Base-by-base conservation (phyloP, 2,888 invertebrate genomes). In the Mythimna pallens region DNA sequence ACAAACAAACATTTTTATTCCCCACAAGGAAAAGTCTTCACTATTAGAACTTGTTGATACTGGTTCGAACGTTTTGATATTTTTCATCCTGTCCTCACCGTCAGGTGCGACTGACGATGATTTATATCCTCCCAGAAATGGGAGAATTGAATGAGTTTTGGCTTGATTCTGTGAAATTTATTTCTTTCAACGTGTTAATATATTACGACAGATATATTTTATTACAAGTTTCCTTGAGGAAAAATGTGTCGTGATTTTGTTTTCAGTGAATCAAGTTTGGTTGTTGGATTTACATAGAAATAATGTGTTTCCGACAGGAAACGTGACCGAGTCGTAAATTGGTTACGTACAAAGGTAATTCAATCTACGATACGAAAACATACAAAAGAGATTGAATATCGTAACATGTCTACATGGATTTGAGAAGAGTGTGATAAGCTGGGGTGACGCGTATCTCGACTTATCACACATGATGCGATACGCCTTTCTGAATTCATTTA, bases 61-160 rank as follows among this genome's bases (percentile, higher is more conserved):
- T 87, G 78, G 81, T 82, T 86, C 78, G 84, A 90, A 86, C 87
- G 89, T 88, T 92, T 91, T 89, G 88, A 90, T 92, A 94, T 95
- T 93, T 93, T 93, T 93, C 94, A 93, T 89, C 84, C 89, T 84
- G 89, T 88, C 88, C 83, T 84, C 82, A 76, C 87, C 87, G 90
- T 86, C 95, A 95, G 95, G 94, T 95, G 95, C 83, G 86, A 72
- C 86, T 92, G 95, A 94, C 94, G 91, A 92, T 94, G 95, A 96
- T 95, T 95, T 94, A 95, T 93, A 84, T 87, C 86, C 75, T 85
- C 84, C 86, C 88, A 90, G 91, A 92, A 93, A 93, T 89, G 91
- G 89, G 85, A 91, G 90, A 92, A 92, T 93, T 91, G 87, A 90
- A 91, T 91, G 90, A 91, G 89, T 89, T 90, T 89, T 86, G 88